Evolutionary conservation across 2,113 vertebrate genomes (phyloP).

Genomic region (Prochilodus magdalenae): DNA sequence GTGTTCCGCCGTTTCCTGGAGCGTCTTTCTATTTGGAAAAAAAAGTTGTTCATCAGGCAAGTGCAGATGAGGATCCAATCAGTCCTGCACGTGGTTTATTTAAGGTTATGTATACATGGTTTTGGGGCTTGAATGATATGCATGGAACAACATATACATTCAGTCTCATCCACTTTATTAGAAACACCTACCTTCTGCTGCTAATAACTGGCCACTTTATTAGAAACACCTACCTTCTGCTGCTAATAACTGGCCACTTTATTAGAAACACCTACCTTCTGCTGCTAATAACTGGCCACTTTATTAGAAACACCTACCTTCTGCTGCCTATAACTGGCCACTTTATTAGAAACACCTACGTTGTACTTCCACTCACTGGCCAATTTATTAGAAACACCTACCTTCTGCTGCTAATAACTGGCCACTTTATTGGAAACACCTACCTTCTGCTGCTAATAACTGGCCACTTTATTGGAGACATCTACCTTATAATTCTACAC

Average conservation of each 20-base stretch:
- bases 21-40: constrained; percentile 1
- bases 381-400: too few species aligned
- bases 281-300: background rate
- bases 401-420: too few species aligned
- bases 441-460: too few species aligned
- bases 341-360: background rate
- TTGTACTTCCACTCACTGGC: background rate
- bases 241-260: background rate
- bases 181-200: background rate
- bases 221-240: background rate
- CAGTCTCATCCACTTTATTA: background rate
- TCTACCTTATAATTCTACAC: too few species aligned
- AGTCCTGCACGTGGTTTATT: background rate
- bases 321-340: background rate
- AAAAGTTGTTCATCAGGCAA: background rate
- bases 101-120: background rate
- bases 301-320: background rate
- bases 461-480: too few species aligned
- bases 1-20: constrained; percentile 13
- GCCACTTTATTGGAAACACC: too few species aligned
- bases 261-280: background rate
- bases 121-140: background rate
- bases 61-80: background rate
- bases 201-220: background rate
- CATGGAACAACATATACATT: background rate